A percentile compares a stretch with the other conserved stretches of the same genome.
phyloP scores from a whole-genome alignment of 1,140 invertebrate species.

The Glossosoma conforme region DNA sequence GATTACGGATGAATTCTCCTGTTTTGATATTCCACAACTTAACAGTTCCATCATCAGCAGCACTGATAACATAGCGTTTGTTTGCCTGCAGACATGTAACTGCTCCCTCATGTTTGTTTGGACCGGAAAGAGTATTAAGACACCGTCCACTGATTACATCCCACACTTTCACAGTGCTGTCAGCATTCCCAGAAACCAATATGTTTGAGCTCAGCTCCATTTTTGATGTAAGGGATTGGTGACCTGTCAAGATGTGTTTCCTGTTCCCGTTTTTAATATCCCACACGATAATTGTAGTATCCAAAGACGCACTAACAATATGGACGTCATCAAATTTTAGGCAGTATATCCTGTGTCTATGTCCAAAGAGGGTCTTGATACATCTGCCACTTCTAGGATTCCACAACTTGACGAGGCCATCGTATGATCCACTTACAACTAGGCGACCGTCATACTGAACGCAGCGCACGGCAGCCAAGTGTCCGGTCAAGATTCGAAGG shows the following conservation, averaged over 20 bases:
- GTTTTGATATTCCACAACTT: constrained; percentile 98
- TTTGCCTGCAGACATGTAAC: constrained; percentile 98
- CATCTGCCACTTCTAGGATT: constrained; percentile 88
- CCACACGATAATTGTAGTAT: constrained; percentile 98
- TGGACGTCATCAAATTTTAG: constrained; percentile 91
- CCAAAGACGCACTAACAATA: constrained; percentile 94
- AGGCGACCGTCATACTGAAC: constrained; percentile 96
- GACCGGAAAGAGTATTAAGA: constrained; percentile 89
- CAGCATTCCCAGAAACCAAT: constrained; percentile 95
- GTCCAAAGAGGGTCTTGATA: constrained; percentile 85
- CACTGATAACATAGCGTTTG: constrained; percentile 95
- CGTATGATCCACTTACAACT: constrained; percentile 93
- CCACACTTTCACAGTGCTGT: constrained; percentile 99
- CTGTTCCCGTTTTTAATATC: constrained; percentile 88
- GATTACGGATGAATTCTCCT: constrained; percentile 90
- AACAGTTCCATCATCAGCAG: constrained; percentile 98
- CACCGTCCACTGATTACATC: constrained; percentile 95
- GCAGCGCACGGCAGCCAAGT: constrained; percentile 94
- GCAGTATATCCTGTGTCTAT: constrained; percentile 94
- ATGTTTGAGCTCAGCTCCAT: constrained; percentile 98
- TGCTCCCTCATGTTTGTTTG: constrained; percentile 96
- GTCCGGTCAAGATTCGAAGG: constrained; percentile 88
- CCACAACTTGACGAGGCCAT: constrained; percentile 95
- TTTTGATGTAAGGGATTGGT: constrained; percentile 95
- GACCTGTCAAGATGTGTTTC: constrained; percentile 92